A percentile compares a stretch with the other conserved stretches of the same genome.
phyloP scores from a whole-genome alignment of 2,888 invertebrate species.

The Colostygia pectinataria region DNA sequence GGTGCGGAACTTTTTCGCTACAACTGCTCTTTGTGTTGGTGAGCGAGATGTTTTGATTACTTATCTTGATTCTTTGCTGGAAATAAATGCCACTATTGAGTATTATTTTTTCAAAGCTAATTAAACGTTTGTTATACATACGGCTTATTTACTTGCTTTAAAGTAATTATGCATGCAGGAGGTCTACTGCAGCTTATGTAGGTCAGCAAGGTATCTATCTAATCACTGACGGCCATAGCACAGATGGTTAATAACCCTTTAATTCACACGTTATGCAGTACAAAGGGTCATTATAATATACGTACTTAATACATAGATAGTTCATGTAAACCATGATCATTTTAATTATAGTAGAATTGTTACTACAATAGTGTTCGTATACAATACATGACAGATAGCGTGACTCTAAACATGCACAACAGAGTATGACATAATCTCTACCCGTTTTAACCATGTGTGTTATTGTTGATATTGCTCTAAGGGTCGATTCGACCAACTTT shows the following conservation, averaged over 20 bases:
- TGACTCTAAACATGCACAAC: not conserved
- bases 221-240: constrained; percentile 35
- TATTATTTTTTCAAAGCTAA: constrained; percentile 2
- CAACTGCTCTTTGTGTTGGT: constrained; percentile 13
- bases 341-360: not conserved
- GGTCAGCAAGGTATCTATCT: constrained; percentile 37
- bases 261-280: constrained; percentile 43
- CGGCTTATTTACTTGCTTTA: not conserved
- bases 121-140: constrained; percentile 5
- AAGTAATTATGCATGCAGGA: constrained; percentile 15
- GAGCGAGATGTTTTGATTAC: constrained; percentile 3
- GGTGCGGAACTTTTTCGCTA: constrained; percentile 19
- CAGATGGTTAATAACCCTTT: constrained; percentile 36
- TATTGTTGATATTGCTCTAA: no score
- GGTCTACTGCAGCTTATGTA: constrained; percentile 27
- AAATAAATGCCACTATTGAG: not conserved
- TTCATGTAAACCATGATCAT: not conserved
- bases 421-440: no score
- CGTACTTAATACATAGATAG: not conserved
- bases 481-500: no score
- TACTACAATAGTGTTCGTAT: not conserved
- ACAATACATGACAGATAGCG: constrained; percentile 5
- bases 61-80: constrained; percentile 1
- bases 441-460: no score
- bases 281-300: constrained; percentile 14